A percentile compares a stretch with the other conserved stretches of the same genome.
phyloP scores from a whole-genome alignment of 2,888 invertebrate genomes.

The Macrosoma leucophasiata region DNA sequence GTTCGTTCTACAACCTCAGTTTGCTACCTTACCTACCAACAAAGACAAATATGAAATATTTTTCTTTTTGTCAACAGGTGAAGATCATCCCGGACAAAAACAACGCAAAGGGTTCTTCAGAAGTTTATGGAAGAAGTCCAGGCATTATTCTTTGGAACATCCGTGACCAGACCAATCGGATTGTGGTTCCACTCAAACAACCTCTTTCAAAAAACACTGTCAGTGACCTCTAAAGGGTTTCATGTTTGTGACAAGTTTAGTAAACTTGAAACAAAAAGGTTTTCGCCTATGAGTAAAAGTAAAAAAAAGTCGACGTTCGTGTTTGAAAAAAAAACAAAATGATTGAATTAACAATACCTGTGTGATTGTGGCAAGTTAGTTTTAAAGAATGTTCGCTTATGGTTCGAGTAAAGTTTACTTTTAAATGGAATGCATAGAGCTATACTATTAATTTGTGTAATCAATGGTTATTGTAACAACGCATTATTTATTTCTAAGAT shows the following conservation, averaged over 20 bases:
- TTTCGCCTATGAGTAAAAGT: too few species aligned
- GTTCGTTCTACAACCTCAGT: too few species aligned
- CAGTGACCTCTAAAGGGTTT: too few species aligned
- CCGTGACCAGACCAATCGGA: slow-evolving; percentile 77
- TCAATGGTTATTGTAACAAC: slow-evolving; percentile 38
- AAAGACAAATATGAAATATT: too few species aligned
- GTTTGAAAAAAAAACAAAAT: too few species aligned
- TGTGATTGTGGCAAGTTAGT: slow-evolving; percentile 30
- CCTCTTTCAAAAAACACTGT: too few species aligned
- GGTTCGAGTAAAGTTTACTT: slow-evolving; percentile 7
- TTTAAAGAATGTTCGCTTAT: slow-evolving; percentile 2
- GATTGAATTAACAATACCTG: too few species aligned
- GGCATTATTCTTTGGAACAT: slow-evolving; percentile 91
- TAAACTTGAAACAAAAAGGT: too few species aligned
- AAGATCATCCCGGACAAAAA: slow-evolving; percentile 80
- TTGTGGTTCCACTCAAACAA: too few species aligned
- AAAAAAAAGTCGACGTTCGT: too few species aligned
- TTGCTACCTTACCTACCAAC: too few species aligned
- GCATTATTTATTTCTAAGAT: slow-evolving; percentile 60
- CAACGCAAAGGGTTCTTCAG: slow-evolving; percentile 93
- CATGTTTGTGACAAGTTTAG: too few species aligned
- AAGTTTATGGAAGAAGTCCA: slow-evolving; percentile 91
- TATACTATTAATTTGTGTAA: slow-evolving; percentile 40
- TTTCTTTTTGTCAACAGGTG: slow-evolving; percentile 68
- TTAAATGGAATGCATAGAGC: slow-evolving; percentile 32